Evolutionary conservation across 2,797 vertebrate genomes (phyloP), one percentile per base, ranked within the genome.

Genomic region (Megaceryle alcyon): DNA sequence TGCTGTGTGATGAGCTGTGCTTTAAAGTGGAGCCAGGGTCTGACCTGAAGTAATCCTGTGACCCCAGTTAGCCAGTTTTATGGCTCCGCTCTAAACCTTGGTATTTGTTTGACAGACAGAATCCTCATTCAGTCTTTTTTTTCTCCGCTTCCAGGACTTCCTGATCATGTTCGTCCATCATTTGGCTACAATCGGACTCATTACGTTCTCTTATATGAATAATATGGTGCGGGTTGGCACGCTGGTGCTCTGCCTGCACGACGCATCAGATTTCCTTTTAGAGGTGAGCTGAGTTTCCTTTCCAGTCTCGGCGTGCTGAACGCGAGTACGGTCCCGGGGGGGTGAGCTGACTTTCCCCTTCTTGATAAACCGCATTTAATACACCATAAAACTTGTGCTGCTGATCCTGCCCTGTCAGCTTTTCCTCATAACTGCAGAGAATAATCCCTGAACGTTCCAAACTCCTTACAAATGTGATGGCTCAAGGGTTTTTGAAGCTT

Each of bases 131-230:
- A 0, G 28, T 33, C 41, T 23, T 68, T 49, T 46, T 21, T 39
- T 35, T 11, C n/a, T 26, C 41, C 46, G 33, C 66, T 96, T 65
- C 19, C 97, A 99, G 99, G 99, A 99, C 95, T 99, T 99, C 96
- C 85, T 99, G 89, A 98, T 99, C 80, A 99, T 99, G 99, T 99
- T 99, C 23, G 96, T 99, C 76, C 99, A 99, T 98, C 99, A 99
- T 90, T 96, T 99, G 97, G 98, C 98, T 92, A 98, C 99, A 14
- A 98, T 99, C 46, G 96, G 97, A 13, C 99, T 99, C 92, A 99
- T 99, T 94, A 99, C 98, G 0, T 99, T 99, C 97, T 99, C 99
- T 14, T 99, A 99, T 14, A 98, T 98, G 90, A 99, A 99, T 97
- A 99, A 99, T 97, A 99, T 99, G 99, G 96, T 99, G 78, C 98